phyloP scores from a whole-genome alignment of 1,140 invertebrate genomes.

The Drosophila grimshawi region DNA sequence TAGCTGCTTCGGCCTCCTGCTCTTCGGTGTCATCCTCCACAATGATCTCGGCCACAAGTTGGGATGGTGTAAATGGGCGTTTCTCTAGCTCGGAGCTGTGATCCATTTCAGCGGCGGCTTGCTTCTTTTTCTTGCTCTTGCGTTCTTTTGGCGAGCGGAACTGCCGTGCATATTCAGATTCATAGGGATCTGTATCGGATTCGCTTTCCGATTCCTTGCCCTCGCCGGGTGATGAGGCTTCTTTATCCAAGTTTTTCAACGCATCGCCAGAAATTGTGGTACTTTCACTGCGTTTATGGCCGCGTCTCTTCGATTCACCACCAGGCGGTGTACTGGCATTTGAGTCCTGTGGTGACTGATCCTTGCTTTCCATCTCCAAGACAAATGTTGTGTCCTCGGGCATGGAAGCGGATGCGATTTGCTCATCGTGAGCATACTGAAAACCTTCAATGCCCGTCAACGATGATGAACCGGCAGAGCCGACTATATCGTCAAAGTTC shows the following conservation, averaged over 20 bases:
- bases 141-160: constrained; percentile 77
- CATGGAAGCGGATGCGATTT: constrained; percentile 54
- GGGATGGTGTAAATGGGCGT: constrained; percentile 80
- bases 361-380: constrained; percentile 81
- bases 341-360: constrained; percentile 85
- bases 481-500: constrained; percentile 85
- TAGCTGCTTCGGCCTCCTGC: constrained; percentile 84
- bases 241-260: constrained; percentile 73
- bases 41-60: constrained; percentile 84
- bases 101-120: constrained; percentile 78
- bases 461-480: constrained; percentile 85
- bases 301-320: constrained; percentile 85
- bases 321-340: constrained; percentile 85
- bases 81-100: constrained; percentile 76
- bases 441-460: constrained; percentile 79
- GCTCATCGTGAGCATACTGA: constrained; percentile 83
- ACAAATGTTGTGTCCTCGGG: constrained; percentile 74
- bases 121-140: constrained; percentile 78
- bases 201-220: constrained; percentile 82
- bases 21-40: constrained; percentile 86
- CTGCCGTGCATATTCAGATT: constrained; percentile 82
- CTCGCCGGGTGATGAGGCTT: constrained; percentile 56
- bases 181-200: constrained; percentile 83
- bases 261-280: constrained; percentile 81
- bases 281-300: constrained; percentile 86